A percentile compares a stretch with the other conserved stretches of the same genome.
Conservation (phyloP, 2,113 vertebrate genomes). For the Progne subis region DNA sequence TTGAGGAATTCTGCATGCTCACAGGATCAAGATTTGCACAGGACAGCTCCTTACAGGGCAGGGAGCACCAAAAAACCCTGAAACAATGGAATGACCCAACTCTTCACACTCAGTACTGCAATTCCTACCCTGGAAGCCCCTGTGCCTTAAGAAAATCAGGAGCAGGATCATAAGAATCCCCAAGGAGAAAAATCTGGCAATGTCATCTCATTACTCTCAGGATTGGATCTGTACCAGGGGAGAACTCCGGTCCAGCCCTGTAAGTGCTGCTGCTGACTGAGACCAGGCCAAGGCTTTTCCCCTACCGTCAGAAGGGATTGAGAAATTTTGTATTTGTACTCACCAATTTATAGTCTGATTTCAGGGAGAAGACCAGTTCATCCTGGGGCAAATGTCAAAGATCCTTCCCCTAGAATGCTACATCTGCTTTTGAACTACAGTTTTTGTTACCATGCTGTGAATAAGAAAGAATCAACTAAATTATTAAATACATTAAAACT, state of each 20-base stretch:
- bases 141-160: neutral
- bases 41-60: no score
- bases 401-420: neutral
- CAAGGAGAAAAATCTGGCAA: neutral
- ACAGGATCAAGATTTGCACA: neutral
- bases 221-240: fast-evolving
- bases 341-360: neutral
- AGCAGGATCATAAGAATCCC: neutral
- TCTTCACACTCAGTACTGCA: neutral
- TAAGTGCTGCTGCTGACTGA: neutral
- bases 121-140: neutral
- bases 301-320: neutral
- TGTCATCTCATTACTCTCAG: neutral
- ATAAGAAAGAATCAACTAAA: neutral
- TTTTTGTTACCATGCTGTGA: neutral
- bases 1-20: neutral
- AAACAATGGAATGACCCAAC: neutral
- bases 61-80: no score
- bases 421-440: neutral
- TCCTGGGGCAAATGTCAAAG: neutral
- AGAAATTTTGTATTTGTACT: neutral
- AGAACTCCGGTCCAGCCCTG: neutral
- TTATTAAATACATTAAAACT: neutral
- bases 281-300: neutral
- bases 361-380: neutral